These are phyloP conservation scores for Calonectris borealis DNA, from an alignment of 2,113 vertebrate species.

Conservation along the genomic window DNA sequence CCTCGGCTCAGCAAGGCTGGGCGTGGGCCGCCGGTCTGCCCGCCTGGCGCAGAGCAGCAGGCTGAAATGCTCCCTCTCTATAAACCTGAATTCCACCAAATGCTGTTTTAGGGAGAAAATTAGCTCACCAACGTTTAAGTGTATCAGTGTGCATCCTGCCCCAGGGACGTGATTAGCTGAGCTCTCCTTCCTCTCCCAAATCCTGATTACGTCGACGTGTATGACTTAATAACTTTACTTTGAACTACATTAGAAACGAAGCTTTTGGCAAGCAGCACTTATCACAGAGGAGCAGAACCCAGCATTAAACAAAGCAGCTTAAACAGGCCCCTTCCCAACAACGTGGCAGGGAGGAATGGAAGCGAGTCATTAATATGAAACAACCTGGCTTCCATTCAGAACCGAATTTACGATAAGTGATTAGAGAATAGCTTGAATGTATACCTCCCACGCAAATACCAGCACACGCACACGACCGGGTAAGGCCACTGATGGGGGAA, in stretches of 20 bases:
- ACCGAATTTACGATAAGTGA: not conserved
- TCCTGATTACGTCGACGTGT: not conserved
- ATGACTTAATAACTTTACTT: slow-evolving; percentile 15
- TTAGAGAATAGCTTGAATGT: not conserved
- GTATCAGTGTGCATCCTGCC: not conserved
- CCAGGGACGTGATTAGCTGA: not conserved
- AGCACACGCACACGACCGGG: not conserved
- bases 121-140: rapidly evolving
- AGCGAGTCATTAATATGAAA: not conserved
- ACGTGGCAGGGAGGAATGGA: not conserved
- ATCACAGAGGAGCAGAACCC: slow-evolving; percentile 29
- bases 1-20: not conserved
- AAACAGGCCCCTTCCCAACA: not conserved
- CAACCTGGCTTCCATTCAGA: not conserved
- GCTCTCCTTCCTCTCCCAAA: not conserved
- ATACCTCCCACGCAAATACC: not conserved
- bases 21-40: not conserved
- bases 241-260: not conserved
- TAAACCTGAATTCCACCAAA: not conserved
- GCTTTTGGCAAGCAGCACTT: slow-evolving; percentile 12
- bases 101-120: not conserved
- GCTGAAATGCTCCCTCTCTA: not conserved
- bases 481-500: not conserved
- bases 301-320: slow-evolving; percentile 14
- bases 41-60: not conserved